These are phyloP conservation scores for Dolichoris vasculosae DNA, from an alignment of 1,140 invertebrate genomes.

Conservation along the genomic window DNA sequence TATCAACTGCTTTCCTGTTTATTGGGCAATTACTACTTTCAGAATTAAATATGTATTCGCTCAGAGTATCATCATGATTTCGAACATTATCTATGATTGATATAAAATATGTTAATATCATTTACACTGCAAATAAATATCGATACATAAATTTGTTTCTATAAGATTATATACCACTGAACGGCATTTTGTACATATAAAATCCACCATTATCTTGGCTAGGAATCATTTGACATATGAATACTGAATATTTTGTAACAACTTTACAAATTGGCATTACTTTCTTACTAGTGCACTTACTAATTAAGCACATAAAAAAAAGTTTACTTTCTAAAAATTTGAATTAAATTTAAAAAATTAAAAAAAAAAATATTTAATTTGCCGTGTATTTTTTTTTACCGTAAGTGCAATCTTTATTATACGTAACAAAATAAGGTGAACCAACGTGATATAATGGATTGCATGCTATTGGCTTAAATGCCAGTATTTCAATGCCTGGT, in stretches of 20 bases:
- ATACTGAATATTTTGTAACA: conserved; percentile 13
- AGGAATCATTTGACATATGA: conserved; percentile 44
- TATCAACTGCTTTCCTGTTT: conserved; percentile 10
- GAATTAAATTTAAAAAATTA: conserved; percentile 5
- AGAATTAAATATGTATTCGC: conserved; percentile 20
- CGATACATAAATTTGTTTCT: not conserved
- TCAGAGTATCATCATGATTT: not conserved
- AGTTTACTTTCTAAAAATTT: conserved; percentile 37
- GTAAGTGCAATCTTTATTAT: not conserved
- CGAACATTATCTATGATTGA: conserved; percentile 22
- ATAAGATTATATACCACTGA: conserved; percentile 16
- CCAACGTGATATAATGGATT: conserved; percentile 42
- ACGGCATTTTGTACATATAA: conserved; percentile 42
- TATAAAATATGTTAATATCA: not conserved
- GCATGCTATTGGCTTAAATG: conserved; percentile 3
- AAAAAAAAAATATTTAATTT: not conserved
- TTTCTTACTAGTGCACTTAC: conserved; percentile 27
- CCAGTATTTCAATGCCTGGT: conserved; percentile 41
- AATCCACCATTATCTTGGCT: conserved; percentile 42
- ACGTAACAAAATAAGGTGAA: conserved; percentile 36
- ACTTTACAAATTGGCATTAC: conserved; percentile 48
- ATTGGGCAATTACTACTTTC: conserved; percentile 15
- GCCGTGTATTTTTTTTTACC: conserved; percentile 26
- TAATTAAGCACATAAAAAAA: conserved; percentile 29
- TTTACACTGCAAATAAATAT: not conserved